Evolutionary conservation across 2,797 vertebrate genomes (phyloP).

Genomic region (Manis javanica): DNA sequence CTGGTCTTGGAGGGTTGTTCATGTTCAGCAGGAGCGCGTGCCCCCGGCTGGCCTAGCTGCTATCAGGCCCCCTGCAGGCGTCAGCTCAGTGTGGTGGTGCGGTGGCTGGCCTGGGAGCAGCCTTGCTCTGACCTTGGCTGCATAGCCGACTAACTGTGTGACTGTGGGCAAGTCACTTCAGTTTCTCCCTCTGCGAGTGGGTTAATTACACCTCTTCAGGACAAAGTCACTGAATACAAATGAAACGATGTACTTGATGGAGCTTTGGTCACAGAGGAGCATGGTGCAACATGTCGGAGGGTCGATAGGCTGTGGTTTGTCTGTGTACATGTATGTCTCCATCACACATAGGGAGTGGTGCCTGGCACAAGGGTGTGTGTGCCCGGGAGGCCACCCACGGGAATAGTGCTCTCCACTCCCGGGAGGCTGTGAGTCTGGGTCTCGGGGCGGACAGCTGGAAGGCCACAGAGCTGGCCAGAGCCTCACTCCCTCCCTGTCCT

Average conservation of each 20-base stretch:
- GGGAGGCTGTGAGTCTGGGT: background rate
- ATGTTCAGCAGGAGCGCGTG: background rate
- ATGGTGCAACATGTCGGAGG: background rate
- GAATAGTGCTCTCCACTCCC: background rate
- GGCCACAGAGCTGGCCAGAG: background rate
- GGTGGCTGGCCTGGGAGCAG: background rate
- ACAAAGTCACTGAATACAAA: background rate
- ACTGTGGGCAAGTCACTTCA: background rate
- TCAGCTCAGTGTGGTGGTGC: background rate
- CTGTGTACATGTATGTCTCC: background rate
- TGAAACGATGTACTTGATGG: background rate
- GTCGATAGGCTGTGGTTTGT: background rate
- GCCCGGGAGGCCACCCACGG: background rate
- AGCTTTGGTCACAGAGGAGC: background rate
- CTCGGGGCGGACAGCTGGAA: background rate
- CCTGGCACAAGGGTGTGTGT: background rate
- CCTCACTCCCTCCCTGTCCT: slow-evolving; percentile 16
- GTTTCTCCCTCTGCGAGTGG: background rate
- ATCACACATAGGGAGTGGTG: background rate
- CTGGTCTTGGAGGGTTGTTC: background rate
- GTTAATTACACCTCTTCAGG: background rate
- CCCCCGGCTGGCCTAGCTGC: background rate
- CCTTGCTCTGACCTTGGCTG: background rate
- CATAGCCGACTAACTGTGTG: background rate
- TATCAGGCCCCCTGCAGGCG: background rate